phyloP scores from a whole-genome alignment of 2,113 vertebrate genomes.

The Vicugna pacos region DNA sequence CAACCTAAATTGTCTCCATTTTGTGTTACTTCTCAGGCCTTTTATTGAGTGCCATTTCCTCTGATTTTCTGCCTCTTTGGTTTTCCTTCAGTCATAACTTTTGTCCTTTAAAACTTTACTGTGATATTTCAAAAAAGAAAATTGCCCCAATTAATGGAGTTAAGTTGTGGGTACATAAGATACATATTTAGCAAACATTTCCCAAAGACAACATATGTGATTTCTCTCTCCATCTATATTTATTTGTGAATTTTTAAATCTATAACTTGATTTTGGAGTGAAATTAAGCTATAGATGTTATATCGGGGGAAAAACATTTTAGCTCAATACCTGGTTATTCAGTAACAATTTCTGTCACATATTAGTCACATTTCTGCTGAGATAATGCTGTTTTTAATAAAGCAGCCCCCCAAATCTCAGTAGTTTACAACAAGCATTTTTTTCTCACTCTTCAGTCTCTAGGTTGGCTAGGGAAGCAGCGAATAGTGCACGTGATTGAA shows the following conservation, averaged over 20 bases:
- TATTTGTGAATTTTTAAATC: constrained; percentile 47
- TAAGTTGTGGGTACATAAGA: constrained; percentile 12
- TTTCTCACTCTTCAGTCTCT: background rate
- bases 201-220: constrained; percentile 3
- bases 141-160: constrained; percentile 43
- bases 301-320: background rate
- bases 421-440: background rate
- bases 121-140: constrained; percentile 63
- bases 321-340: constrained; percentile 32
- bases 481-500: background rate
- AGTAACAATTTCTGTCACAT: constrained; percentile 56
- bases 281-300: constrained; percentile 34
- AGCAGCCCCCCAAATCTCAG: background rate
- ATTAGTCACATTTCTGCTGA: constrained; percentile 52
- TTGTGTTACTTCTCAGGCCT: background rate
- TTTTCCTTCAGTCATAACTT: constrained; percentile 53
- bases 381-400: constrained; percentile 41
- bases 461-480: background rate
- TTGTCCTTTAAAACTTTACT: constrained; percentile 41
- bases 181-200: constrained; percentile 56
- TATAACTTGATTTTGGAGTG: constrained; percentile 38
- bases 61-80: constrained; percentile 36
- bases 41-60: constrained; percentile 28
- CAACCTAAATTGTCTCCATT: constrained; percentile 20
- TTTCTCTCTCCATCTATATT: background rate